A percentile compares a stretch with the other conserved stretches of the same genome.
Conservation (phyloP, 2,113 vertebrate species). For the Takifugu flavidus region DNA sequence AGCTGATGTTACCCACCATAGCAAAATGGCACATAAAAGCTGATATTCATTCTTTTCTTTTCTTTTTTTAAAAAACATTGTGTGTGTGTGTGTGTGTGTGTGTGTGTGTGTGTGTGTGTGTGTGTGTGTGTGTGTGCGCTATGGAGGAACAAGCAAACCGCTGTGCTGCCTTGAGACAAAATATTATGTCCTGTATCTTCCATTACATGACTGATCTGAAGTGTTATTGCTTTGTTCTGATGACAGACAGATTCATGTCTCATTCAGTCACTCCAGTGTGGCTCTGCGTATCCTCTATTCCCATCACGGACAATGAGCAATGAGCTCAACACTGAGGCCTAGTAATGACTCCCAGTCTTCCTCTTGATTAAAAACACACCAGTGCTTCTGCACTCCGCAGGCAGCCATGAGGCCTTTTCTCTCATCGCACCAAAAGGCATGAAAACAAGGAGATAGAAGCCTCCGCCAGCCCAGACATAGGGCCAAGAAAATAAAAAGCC, state of each 20-base stretch:
- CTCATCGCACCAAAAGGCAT: conserved; percentile 42
- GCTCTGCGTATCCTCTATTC: conserved; percentile 20
- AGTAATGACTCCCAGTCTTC: conserved; percentile 76
- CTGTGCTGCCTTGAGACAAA: not conserved
- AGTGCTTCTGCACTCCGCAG: conserved; percentile 79
- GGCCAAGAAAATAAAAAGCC: conserved; percentile 29
- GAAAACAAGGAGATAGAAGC: conserved; percentile 30
- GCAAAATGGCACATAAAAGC: too few species aligned
- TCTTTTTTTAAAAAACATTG: too few species aligned
- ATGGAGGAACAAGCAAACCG: not conserved
- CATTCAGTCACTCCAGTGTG: conserved; percentile 18
- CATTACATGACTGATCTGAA: conserved; percentile 35
- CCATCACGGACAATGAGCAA: conserved; percentile 44
- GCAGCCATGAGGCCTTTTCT: conserved; percentile 57
- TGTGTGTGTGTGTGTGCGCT: conserved; percentile 7
- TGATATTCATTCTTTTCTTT: too few species aligned
- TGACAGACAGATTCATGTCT: conserved; percentile 35
- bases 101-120: conserved; percentile 13
- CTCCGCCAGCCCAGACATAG: conserved; percentile 22
- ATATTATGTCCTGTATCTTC: conserved; percentile 1
- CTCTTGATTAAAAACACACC: conserved; percentile 83
- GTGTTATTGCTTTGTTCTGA: conserved; percentile 35
- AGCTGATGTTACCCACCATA: too few species aligned
- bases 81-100: conserved; percentile 17
- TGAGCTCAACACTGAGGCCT: conserved; percentile 68